Evolutionary conservation across 2,113 vertebrate species (phyloP), one percentile per base, ranked within the genome.

Genomic region (Xenopus laevis): DNA sequence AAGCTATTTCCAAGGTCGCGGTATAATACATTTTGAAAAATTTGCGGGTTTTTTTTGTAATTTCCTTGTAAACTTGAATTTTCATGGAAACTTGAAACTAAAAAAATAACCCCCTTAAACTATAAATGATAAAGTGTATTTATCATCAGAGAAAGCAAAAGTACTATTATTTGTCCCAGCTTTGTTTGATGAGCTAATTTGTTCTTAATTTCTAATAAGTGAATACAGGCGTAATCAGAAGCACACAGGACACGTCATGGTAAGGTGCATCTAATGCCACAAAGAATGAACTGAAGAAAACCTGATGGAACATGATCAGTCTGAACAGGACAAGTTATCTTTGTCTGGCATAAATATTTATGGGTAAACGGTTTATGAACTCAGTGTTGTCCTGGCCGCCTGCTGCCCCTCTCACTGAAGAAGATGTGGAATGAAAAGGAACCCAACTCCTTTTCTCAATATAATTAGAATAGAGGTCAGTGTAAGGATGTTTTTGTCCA

Each of bases 261-360:
- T 40, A 40, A 61, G 11, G 55, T 64, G 40, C 30, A 61, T 64
- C 33, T 64, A 50, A 53, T 59, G 63, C 17, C 52, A 64, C 71
- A 72, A 45, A 72, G 71, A 20, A 50, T 61, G 33, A 40, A 40
- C 67, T 55, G 52, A 69, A 57, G 68, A 71, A 61, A 27, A 71
- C 69, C 58, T 50, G 58, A 13, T 8, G 23, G 71, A 63, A 64
- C 61, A 20, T 72, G 71, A 23, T 53, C n/a, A 40, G 58, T 47
- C 69, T 47, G 59, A 45, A 57, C 55, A 27, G 30, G 44, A 47
- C 15, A 50, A 45, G 45, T 71, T 59, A 71, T 64, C 15, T n/a
- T 64, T 63, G 20, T 15, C 46, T 72, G 46, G 20, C 59, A 72
- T 63, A 72, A 72, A 72, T 72, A 72, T 72, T 72, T 72, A 63